phyloP scores from a whole-genome alignment of 2,797 vertebrate genomes.

The Mormyrus hasselquistii region DNA sequence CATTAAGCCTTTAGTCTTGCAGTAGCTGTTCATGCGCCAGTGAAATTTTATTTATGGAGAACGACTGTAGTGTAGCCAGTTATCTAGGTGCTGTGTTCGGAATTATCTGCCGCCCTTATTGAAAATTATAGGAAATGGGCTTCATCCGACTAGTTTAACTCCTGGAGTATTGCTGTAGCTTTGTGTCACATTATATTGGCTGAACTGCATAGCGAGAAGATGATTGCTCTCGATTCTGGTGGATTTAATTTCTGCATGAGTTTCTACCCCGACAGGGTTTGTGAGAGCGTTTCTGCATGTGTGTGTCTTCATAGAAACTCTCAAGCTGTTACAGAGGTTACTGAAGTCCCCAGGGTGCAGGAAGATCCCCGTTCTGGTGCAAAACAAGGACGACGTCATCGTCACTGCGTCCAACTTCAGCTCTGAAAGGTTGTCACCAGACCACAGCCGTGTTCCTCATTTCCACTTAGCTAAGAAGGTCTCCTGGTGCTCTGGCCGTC shows the following conservation, averaged over 20 bases:
- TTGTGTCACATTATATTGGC: neutral
- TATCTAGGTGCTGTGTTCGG: neutral
- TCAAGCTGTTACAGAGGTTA: slow-evolving; percentile 89
- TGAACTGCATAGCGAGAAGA: neutral
- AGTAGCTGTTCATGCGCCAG: neutral
- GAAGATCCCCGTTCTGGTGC: slow-evolving; percentile 93
- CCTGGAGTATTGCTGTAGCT: neutral
- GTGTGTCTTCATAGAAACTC: slow-evolving; percentile 67
- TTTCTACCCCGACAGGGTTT: neutral
- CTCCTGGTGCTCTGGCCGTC: neutral
- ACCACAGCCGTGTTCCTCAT: neutral
- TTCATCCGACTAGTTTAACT: neutral
- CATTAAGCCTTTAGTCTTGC: neutral
- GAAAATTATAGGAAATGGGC: neutral
- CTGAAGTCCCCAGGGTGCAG: slow-evolving; percentile 94
- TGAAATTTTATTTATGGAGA: neutral
- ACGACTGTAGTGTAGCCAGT: neutral
- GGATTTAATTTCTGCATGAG: neutral
- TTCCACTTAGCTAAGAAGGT: neutral
- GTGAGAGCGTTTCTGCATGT: neutral
- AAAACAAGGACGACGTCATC: slow-evolving; percentile 96
- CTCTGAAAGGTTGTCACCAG: slow-evolving; percentile 78
- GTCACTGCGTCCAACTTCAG: slow-evolving; percentile 97
- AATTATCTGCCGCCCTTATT: neutral
- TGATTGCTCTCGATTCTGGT: neutral